Percentiles rank a stretch among this genome's conserved stretches.
phyloP scores from a whole-genome alignment of 1,140 invertebrate species.

The Stegodyphus dumicola region DNA sequence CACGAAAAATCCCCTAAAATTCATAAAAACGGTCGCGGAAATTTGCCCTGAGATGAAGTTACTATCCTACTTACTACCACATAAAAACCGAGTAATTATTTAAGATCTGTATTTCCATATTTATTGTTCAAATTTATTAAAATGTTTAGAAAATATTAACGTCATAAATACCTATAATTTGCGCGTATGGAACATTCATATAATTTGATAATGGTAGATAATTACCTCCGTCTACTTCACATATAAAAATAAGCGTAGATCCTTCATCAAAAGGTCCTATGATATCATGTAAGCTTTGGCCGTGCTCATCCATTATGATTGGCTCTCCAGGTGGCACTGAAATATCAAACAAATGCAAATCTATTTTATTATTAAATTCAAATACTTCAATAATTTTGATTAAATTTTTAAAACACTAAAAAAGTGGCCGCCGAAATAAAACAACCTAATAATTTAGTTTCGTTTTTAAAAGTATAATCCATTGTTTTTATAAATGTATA shows the following conservation, averaged over 20 bases:
- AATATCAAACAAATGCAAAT: not conserved
- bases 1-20: too few relatives aligned
- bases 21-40: too few relatives aligned
- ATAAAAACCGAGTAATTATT: too few relatives aligned
- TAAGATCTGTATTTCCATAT: too few relatives aligned
- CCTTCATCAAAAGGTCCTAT: conserved; percentile 65
- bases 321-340: conserved; percentile 64
- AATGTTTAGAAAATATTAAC: too few relatives aligned
- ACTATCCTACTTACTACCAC: too few relatives aligned
- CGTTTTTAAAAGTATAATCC: not conserved
- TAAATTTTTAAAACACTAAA: not conserved
- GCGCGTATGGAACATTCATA: too few relatives aligned
- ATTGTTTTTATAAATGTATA: not conserved
- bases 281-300: conserved; percentile 62
- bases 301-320: conserved; percentile 63
- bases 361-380: not conserved
- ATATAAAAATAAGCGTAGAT: conserved; percentile 60
- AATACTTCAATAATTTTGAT: not conserved
- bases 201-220: too few relatives aligned
- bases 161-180: too few relatives aligned
- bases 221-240: conserved; percentile 62
- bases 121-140: too few relatives aligned
- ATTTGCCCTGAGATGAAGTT: too few relatives aligned
- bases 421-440: not conserved
- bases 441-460: not conserved